phyloP scores from a whole-genome alignment of 2,797 vertebrate genomes.

The Notamacropus eugenii region DNA sequence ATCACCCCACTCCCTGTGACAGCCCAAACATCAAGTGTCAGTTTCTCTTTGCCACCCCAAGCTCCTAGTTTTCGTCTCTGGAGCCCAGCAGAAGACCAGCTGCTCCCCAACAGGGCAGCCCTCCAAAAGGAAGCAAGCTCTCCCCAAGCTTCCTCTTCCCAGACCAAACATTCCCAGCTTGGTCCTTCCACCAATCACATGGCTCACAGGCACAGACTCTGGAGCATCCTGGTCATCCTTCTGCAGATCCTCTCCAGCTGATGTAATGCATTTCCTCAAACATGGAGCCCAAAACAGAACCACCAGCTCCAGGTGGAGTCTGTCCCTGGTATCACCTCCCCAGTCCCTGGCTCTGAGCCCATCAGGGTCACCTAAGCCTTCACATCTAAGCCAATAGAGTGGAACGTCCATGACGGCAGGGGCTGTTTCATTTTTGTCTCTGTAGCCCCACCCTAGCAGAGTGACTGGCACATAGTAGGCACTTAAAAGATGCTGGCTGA shows the following conservation, averaged over 20 bases:
- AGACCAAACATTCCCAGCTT: background rate
- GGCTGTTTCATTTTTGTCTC: background rate
- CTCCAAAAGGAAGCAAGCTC: background rate
- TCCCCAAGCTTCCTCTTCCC: background rate
- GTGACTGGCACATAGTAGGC: background rate
- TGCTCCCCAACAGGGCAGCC: background rate
- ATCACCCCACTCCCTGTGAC: background rate
- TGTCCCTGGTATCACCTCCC: background rate
- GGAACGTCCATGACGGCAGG: rapidly evolving
- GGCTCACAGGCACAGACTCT: background rate
- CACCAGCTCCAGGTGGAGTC: background rate
- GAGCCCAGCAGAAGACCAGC: background rate
- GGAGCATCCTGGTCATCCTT: background rate
- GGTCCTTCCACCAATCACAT: background rate
- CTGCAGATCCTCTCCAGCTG: background rate
- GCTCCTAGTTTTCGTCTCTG: background rate
- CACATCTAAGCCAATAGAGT: background rate
- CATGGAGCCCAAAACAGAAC: background rate
- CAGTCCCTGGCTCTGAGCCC: background rate
- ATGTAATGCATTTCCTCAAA: background rate
- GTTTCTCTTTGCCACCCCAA: background rate
- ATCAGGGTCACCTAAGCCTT: too few species aligned
- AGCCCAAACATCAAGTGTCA: background rate
- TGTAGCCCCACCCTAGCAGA: background rate
- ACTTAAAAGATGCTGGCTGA: background rate